These are phyloP conservation scores for Ophthalmolycus amberensis DNA, from an alignment of 2,113 vertebrate genomes.

Conservation along the genomic window DNA sequence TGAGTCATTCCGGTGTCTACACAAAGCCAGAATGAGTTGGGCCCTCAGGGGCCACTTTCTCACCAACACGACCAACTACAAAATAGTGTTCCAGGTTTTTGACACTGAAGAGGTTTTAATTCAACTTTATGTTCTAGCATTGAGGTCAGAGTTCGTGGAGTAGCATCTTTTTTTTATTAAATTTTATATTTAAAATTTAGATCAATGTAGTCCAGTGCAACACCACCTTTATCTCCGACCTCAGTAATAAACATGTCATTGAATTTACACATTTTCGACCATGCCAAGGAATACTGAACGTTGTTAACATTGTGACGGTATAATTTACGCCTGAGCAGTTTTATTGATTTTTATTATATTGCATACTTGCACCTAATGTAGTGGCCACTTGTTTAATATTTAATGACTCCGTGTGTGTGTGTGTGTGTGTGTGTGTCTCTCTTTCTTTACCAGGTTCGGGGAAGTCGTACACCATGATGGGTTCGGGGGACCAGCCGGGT, in stretches of 20 bases:
- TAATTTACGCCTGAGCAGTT: background rate
- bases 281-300: background rate
- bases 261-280: background rate
- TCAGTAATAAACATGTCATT: background rate
- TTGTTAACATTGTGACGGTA: background rate
- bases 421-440: constrained; percentile 4
- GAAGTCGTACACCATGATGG: constrained; percentile 99
- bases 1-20: background rate
- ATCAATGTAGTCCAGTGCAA: background rate
- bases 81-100: background rate
- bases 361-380: background rate
- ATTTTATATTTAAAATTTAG: too few species aligned
- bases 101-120: background rate
- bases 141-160: background rate
- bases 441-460: constrained; percentile 88
- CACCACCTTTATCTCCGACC: background rate
- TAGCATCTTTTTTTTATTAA: background rate
- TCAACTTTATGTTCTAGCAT: background rate
- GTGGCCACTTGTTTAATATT: background rate
- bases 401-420: background rate
- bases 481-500: constrained; percentile 93
- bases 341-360: background rate
- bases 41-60: background rate
- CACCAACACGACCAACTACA: too few species aligned
- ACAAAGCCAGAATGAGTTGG: background rate